Evolutionary conservation across 92 coral and sea anemone species (phyloP), one percentile per base, ranked within the genome.

Genomic region (Galaxea fascicularis): DNA sequence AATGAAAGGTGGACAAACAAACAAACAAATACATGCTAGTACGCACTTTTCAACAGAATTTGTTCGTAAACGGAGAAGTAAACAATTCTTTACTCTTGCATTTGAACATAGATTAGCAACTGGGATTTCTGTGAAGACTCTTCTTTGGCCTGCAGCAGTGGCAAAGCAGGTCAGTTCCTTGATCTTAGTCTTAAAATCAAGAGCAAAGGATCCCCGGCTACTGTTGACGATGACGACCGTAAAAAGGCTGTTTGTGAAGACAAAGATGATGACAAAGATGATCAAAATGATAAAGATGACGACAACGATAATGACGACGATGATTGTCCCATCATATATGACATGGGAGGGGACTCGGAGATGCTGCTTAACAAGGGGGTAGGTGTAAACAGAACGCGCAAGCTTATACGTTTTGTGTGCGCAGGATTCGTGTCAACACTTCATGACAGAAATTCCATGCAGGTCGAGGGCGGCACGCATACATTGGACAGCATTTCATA

Each of bases 331-430:
- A 21, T 14, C 6, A 45, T 71, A 56, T 57, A 11, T 25, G 65
- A 73, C 71, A 28, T 71, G 51, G 86, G 86, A 11, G 86, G 86
- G 13, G 79, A 71, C 71, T 82, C 84, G 13, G 84, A 79, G 41
- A 65, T 79, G 84, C 22, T 79, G 28, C 74, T 79, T 28, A 79
- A 79, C 51, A 49, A 22, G 65, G 84, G 84, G 74, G 84, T 79
- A 65, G 20, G 79, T 51, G 11, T 29, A 53, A 21, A 2, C 20
- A 59, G 30, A 20, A 25, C 21, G 29, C 3, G 25, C 24, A 20
- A 60, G 28, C 30, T 25, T 35, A 35, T 35, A 46, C 17, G 56
- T 49, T 11, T 49, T 49, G 15, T 49, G 56, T 49, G 14, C 15
- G 56, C 14, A 49, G 17, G 17, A 49, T 49, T 49, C 56, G 17